Conservation (phyloP, 2,888 invertebrate genomes). For the Sericinus montela region DNA sequence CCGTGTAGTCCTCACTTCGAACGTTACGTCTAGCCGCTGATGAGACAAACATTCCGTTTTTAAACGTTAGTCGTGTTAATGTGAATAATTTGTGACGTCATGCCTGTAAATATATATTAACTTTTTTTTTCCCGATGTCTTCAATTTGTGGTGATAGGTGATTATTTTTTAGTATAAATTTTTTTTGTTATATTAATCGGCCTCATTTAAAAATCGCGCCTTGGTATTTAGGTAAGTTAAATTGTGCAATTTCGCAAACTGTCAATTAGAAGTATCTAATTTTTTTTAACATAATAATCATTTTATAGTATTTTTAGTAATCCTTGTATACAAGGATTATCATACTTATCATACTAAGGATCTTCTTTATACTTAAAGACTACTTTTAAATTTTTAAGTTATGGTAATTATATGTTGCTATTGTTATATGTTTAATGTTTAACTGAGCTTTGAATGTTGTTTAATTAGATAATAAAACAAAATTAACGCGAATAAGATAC, state of each 20-base stretch:
- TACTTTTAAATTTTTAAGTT: no score
- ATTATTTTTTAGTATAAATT: background rate
- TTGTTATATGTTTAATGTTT: no score
- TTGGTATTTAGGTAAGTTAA: conserved; percentile 8
- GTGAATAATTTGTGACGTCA: conserved; percentile 12
- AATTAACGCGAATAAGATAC: no score
- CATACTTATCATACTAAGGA: no score
- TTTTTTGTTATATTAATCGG: background rate
- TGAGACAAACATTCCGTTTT: background rate
- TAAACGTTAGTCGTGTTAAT: conserved; percentile 15
- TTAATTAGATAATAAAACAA: no score
- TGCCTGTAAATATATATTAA: background rate
- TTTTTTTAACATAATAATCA: background rate
- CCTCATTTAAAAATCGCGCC: background rate
- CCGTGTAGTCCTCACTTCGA: conserved; percentile 31
- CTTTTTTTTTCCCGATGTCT: background rate
- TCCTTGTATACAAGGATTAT: no score
- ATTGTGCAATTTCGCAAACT: no score
- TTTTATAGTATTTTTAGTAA: background rate
- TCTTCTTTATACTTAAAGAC: no score
- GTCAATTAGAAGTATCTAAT: no score
- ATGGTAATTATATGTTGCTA: no score
- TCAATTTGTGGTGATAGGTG: conserved; percentile 9
- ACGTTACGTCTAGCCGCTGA: conserved; percentile 27
- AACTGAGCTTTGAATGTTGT: no score